Conservation (phyloP, 2,888 invertebrate species). For the Cataglyphis cursor region DNA sequence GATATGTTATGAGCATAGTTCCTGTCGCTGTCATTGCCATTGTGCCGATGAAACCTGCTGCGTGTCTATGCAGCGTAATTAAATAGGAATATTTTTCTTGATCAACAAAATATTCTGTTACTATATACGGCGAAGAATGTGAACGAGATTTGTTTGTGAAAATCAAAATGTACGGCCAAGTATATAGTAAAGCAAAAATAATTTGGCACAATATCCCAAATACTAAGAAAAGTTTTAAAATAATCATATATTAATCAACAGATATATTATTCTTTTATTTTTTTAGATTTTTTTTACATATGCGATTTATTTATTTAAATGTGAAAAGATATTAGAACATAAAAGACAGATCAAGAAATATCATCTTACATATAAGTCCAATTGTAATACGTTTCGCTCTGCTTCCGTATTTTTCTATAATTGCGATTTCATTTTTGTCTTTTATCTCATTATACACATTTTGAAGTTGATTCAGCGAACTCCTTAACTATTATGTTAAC, state of each 20-base stretch:
- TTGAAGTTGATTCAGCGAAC: background rate
- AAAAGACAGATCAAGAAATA: too few species aligned
- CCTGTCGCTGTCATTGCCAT: background rate
- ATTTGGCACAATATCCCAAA: background rate
- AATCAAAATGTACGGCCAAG: background rate
- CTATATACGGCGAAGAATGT: background rate
- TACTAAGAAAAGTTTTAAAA: constrained; percentile 1
- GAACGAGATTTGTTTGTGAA: background rate
- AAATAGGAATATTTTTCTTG: constrained; percentile 24
- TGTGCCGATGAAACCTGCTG: background rate
- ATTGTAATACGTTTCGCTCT: background rate
- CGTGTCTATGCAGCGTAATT: background rate
- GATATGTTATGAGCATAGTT: background rate
- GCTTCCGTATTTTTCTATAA: background rate
- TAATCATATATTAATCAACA: background rate
- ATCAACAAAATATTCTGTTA: constrained; percentile 10
- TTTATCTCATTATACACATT: background rate
- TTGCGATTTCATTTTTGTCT: background rate
- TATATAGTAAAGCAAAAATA: background rate
- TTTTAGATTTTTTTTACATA: background rate
- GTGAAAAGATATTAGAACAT: background rate
- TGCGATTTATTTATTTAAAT: background rate
- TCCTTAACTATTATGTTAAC: background rate
- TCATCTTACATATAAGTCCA: background rate
- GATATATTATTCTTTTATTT: background rate